Evolutionary conservation across 2,797 vertebrate genomes (phyloP).

Genomic region (Tapera naevia): DNA sequence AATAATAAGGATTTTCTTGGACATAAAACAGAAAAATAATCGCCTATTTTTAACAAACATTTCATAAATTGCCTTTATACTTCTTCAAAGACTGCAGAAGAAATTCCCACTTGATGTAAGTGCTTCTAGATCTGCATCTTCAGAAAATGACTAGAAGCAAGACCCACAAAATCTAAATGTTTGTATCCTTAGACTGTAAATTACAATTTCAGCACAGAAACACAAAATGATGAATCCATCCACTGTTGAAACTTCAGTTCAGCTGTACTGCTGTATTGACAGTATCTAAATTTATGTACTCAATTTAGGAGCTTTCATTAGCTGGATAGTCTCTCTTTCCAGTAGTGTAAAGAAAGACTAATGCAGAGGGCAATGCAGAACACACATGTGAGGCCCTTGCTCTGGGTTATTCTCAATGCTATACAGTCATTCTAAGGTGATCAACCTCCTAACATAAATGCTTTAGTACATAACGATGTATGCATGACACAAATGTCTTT

Average conservation of each 20-base stretch:
- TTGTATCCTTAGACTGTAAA: not conserved
- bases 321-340: not conserved
- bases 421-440: not conserved
- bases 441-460: not conserved
- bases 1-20: conserved; percentile 12
- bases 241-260: not conserved
- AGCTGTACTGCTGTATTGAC: not conserved
- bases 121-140: not conserved
- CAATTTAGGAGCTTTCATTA: not conserved
- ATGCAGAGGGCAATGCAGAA: not conserved
- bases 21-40: not conserved
- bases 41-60: not conserved
- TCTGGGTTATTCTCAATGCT: not conserved
- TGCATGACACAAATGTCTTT: not conserved
- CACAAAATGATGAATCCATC: not conserved
- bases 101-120: not conserved
- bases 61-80: not conserved
- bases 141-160: not conserved
- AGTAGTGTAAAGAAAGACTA: not conserved
- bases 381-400: not conserved
- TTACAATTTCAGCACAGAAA: not conserved
- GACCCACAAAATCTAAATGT: not conserved
- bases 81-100: not conserved
- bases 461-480: not conserved
- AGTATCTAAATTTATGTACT: not conserved